Evolutionary conservation across 2,888 invertebrate species (phyloP).

Genomic region (Thalpophila matura): DNA sequence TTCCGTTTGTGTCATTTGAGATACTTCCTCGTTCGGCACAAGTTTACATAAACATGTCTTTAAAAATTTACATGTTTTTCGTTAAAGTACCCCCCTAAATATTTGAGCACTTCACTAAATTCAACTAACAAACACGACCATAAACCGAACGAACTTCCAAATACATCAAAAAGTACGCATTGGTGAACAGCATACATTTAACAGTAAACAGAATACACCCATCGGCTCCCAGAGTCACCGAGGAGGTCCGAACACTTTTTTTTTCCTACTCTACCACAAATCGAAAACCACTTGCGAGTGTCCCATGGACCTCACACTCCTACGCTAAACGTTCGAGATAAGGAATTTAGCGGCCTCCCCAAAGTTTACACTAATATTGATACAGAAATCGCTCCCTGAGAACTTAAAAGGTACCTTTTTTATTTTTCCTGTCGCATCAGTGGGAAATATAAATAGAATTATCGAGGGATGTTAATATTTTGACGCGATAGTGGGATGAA

Average conservation of each 20-base stretch:
- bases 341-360: conserved; percentile 87
- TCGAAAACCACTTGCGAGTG: conserved; percentile 70
- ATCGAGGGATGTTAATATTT: conserved; percentile 73
- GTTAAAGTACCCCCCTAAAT: conserved; percentile 11
- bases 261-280: conserved; percentile 60
- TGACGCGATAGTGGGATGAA: conserved; percentile 57
- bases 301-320: conserved; percentile 69
- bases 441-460: conserved; percentile 86
- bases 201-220: conserved; percentile 49
- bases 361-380: conserved; percentile 82
- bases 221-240: conserved; percentile 54
- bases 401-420: conserved; percentile 74
- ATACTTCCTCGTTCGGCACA: conserved; percentile 40
- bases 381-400: conserved; percentile 79
- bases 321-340: conserved; percentile 85
- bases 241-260: conserved; percentile 68
- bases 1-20: conserved; percentile 45
- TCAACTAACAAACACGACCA: conserved; percentile 18
- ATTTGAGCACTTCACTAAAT: conserved; percentile 22
- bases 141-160: conserved; percentile 40
- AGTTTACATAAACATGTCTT: conserved; percentile 34
- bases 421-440: conserved; percentile 73
- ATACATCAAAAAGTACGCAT: conserved; percentile 30
- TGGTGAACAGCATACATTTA: conserved; percentile 44
- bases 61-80: conserved; percentile 28